phyloP scores from a whole-genome alignment of 2,888 invertebrate genomes.

The Alloplasta piceator region DNA sequence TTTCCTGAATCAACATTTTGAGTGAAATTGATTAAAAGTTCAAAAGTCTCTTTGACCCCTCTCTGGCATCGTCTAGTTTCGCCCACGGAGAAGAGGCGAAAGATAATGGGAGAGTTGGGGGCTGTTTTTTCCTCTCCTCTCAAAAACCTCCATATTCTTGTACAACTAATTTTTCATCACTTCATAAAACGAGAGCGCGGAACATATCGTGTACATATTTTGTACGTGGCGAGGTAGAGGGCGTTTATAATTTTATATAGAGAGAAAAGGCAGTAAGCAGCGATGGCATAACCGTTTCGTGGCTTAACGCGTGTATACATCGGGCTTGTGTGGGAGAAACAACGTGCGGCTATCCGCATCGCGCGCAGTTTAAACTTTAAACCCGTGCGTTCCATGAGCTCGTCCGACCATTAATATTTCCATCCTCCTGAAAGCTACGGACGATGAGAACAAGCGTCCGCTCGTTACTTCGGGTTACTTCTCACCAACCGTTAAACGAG shows the following conservation, averaged over 20 bases:
- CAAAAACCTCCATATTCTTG: background rate
- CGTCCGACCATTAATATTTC: conserved; percentile 56
- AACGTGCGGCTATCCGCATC: conserved; percentile 29
- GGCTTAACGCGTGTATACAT: conserved; percentile 4
- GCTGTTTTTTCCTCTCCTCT: background rate
- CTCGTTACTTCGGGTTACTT: conserved; percentile 16
- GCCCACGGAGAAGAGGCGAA: background rate
- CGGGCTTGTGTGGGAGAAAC: background rate
- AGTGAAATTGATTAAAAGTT: background rate
- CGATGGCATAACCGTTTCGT: conserved; percentile 46
- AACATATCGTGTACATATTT: background rate
- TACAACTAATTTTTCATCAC: conserved; percentile 40
- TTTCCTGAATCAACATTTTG: background rate
- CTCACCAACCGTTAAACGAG: conserved; percentile 28
- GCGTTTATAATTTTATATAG: conserved; percentile 46
- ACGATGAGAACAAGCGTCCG: conserved; percentile 45
- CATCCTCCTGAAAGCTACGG: conserved; percentile 55
- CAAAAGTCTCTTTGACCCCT: background rate
- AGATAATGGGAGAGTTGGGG: background rate
- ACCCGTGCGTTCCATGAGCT: conserved; percentile 41
- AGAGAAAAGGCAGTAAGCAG: conserved; percentile 26
- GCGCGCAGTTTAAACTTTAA: conserved; percentile 57
- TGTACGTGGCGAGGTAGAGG: conserved; percentile 12
- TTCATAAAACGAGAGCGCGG: conserved; percentile 30
- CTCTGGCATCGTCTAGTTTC: background rate